Evolutionary conservation across 1,140 invertebrate genomes (phyloP).

Genomic region (Antheraea pernyi): DNA sequence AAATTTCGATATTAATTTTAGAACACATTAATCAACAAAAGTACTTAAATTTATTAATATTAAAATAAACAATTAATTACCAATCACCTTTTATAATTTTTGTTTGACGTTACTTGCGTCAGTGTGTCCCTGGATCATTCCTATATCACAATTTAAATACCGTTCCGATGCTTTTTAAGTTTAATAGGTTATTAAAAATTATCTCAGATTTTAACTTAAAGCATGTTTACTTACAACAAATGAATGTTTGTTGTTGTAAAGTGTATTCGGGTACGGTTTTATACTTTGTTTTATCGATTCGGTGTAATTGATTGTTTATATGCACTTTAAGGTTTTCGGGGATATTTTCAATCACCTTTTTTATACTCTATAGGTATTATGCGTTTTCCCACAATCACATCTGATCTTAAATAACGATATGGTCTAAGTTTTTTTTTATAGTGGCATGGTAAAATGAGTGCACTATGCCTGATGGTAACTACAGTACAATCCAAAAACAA

Average conservation of each 20-base stretch:
- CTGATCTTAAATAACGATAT: no score
- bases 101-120: not conserved
- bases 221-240: conserved; percentile 8
- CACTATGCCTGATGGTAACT: no score
- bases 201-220: conserved; percentile 1
- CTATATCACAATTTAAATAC: conserved; percentile 3
- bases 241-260: not conserved
- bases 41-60: no score
- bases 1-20: no score
- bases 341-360: not conserved
- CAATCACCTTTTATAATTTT: no score
- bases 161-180: conserved; percentile 9
- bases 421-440: not conserved
- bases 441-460: no score
- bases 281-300: not conserved
- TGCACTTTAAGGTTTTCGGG: not conserved
- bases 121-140: not conserved
- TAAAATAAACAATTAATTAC: no score
- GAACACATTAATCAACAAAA: no score
- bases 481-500: no score
- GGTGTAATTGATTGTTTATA: not conserved
- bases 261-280: not conserved
- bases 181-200: conserved; percentile 13
- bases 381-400: no score
- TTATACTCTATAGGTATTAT: no score